A percentile compares a stretch with the other conserved stretches of the same genome.
Conservation (phyloP, 2,888 invertebrate species). For the Nezara viridula region DNA sequence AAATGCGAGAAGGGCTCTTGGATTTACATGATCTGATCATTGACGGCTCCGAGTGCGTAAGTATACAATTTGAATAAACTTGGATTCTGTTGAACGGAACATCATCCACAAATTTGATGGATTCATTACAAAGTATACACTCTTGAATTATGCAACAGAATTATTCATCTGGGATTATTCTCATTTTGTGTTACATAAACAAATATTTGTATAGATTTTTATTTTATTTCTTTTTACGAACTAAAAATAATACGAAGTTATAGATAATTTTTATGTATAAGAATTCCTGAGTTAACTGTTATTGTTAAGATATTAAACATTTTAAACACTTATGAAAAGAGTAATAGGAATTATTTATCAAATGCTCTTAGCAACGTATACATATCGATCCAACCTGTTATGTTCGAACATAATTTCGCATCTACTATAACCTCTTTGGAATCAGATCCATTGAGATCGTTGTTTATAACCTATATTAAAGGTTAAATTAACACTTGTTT, state of each 20-base stretch:
- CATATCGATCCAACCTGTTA: not conserved
- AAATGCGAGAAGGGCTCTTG: constrained; percentile 41
- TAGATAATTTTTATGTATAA: not conserved
- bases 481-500: not conserved
- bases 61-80: not conserved
- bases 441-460: not conserved
- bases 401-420: not conserved
- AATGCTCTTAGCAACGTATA: not conserved
- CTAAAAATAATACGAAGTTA: too few relatives aligned
- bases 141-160: not conserved
- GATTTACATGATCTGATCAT: constrained; percentile 49
- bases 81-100: not conserved
- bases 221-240: not conserved
- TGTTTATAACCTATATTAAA: not conserved
- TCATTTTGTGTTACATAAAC: not conserved
- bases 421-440: not conserved
- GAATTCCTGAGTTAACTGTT: not conserved
- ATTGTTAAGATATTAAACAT: not conserved
- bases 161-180: not conserved
- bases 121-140: not conserved
- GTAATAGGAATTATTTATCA: not conserved
- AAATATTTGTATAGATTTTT: not conserved
- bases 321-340: not conserved
- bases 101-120: not conserved
- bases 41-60: constrained; percentile 50